Percentiles rank a stretch among this genome's conserved stretches.
Evolutionary conservation across 1,140 invertebrate species (phyloP).

Genomic region (Drosophila asahinai): DNA sequence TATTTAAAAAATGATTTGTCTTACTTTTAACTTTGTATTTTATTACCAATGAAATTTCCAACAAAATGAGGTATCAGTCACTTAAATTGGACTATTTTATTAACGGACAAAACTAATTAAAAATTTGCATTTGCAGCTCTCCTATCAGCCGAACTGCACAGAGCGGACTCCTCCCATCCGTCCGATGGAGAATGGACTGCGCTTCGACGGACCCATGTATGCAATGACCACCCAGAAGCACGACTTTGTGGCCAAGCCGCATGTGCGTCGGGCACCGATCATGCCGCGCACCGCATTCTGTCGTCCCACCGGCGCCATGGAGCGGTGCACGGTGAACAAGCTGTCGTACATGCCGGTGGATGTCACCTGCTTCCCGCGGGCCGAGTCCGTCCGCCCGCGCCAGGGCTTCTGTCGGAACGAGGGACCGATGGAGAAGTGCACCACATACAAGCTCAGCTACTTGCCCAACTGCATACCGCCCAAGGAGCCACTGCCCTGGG

Average conservation of each 20-base stretch:
- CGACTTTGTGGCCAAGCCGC: conserved; percentile 89
- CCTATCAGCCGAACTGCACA: conserved; percentile 86
- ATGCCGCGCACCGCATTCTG: conserved; percentile 86
- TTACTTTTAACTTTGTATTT: too few species aligned
- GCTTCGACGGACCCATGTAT: conserved; percentile 89
- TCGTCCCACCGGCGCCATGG: conserved; percentile 86
- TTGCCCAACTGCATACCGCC: conserved; percentile 86
- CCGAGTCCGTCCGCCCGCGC: conserved; percentile 54
- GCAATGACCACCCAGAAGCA: conserved; percentile 90
- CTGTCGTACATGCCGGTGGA: conserved; percentile 86
- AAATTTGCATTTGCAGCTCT: conserved; percentile 77
- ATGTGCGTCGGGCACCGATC: conserved; percentile 85
- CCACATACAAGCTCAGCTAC: conserved; percentile 87
- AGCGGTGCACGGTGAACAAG: conserved; percentile 86
- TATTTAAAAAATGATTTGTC: too few species aligned
- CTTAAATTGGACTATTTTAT: too few species aligned
- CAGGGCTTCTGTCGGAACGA: conserved; percentile 64
- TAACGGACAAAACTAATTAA: background rate
- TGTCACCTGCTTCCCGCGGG: conserved; percentile 68
- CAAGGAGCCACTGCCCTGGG: conserved; percentile 86
- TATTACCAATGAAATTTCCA: too few species aligned
- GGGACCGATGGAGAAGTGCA: conserved; percentile 86
- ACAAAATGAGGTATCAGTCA: too few species aligned
- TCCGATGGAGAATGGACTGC: conserved; percentile 72
- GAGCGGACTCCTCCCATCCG: conserved; percentile 84